Percentiles rank a stretch among this genome's conserved stretches.
Evolutionary conservation across 2,797 vertebrate species (phyloP).

Genomic region (Helarctos malayanus): DNA sequence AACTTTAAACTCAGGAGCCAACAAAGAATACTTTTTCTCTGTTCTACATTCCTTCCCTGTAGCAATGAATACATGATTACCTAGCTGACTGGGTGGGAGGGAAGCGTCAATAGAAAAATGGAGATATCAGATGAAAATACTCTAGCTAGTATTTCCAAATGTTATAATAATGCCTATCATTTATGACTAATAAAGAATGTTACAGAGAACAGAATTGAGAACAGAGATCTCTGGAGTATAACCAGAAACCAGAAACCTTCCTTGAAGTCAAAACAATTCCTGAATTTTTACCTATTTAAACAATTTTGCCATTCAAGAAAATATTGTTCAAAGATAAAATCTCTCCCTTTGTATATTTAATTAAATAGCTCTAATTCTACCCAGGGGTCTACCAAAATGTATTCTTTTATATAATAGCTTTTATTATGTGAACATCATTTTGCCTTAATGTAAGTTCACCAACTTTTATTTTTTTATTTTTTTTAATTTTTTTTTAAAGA

Average conservation of each 20-base stretch:
- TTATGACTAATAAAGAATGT: not conserved
- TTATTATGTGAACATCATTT: not conserved
- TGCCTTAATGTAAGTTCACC: not conserved
- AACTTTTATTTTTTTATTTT: no score
- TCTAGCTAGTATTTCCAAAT: not conserved
- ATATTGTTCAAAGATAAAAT: constrained; percentile 22
- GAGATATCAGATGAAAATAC: not conserved
- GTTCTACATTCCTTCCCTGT: not conserved
- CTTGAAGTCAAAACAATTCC: not conserved
- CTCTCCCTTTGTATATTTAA: not conserved
- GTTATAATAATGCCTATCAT: not conserved
- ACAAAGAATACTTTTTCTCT: not conserved
- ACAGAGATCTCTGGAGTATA: not conserved
- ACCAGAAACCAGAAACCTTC: not conserved
- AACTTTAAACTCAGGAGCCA: not conserved
- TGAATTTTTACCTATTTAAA: not conserved
- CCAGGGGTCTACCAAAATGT: not conserved
- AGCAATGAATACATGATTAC: not conserved
- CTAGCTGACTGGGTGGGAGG: not conserved
- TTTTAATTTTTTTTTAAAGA: no score
- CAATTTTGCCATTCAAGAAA: not conserved
- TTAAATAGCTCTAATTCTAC: not conserved
- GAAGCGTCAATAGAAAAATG: not conserved
- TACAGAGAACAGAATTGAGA: not conserved
- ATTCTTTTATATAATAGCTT: not conserved